Percentiles rank a stretch among this genome's conserved stretches.
phyloP scores from a whole-genome alignment of 2,113 vertebrate species.

The Talpa occidentalis region DNA sequence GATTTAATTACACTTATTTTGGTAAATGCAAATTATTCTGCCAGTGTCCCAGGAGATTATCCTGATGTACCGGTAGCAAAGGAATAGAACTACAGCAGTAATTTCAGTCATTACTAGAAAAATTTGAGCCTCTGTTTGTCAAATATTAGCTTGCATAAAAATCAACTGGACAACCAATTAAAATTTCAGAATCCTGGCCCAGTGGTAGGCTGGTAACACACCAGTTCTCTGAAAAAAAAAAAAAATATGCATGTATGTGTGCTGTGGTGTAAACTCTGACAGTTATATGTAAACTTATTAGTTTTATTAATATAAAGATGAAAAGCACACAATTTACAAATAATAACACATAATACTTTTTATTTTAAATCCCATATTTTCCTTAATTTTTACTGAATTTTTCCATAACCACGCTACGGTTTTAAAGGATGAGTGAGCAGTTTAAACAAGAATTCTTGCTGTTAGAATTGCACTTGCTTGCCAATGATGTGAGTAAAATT shows the following conservation, averaged over 20 bases:
- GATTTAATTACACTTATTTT: constrained; percentile 75
- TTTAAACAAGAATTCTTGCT: neutral
- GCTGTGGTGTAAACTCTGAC: too few relatives aligned
- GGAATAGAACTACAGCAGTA: neutral
- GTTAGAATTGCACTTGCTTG: neutral
- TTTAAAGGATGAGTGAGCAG: neutral
- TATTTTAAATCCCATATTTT: neutral
- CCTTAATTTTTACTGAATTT: neutral
- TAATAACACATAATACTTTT: neutral
- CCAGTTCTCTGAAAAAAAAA: neutral
- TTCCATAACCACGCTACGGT: neutral
- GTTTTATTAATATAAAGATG: neutral
- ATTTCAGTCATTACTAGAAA: neutral
- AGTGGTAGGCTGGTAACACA: neutral
- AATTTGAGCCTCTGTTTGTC: neutral
- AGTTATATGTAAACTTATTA: neutral
- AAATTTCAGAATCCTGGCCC: constrained; percentile 32
- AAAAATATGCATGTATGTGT: neutral
- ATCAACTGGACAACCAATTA: neutral
- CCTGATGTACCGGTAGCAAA: neutral
- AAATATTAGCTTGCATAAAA: constrained; percentile 30
- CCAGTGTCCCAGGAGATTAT: neutral
- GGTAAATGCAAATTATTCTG: constrained; percentile 58
- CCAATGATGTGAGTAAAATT: neutral
- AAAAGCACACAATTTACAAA: neutral